Base-by-base conservation (phyloP, 30 jellyfish, hydroid and myxozoan species). In the Mastigias papua region DNA sequence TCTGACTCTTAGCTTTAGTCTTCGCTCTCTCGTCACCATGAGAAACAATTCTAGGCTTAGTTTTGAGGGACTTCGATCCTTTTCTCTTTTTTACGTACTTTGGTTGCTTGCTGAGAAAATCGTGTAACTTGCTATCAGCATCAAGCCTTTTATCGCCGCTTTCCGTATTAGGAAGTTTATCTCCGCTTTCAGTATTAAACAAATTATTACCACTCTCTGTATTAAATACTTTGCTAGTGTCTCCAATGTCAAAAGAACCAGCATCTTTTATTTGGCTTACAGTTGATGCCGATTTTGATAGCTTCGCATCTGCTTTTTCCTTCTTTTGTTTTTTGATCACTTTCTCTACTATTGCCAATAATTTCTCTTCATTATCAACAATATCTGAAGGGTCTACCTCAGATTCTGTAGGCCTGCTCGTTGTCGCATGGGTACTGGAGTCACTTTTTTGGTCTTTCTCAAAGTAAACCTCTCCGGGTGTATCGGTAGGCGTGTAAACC, bases 301-400 rank as follows among this genome's bases (percentile, higher is more conserved):
- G 21, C 31, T 62, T 33, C 49, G 73, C 26, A 20, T 67, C 72
- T 33, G 50, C 48, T 48, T 49, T 71, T 63, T 72, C 34, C 37
- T 35, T 67, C 48, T 80, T 80, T 51, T 83, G 92, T 48, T 83
- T 83, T n/a, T 62, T 86, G 29, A 83, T 66, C 8, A 63, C 94
- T 50, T 76, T 74, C 51, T 87, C 89, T 30, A 87, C 87, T 54
- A 87, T 35, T 32, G 86, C 51, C 65, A 87, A 54, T 63, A 87
- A 28, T 49, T 57, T 76, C 76, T 76, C 90, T 32, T 87, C 96
- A 50, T 77, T 77, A 67, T 77, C 96, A 50, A 66, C 76, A 34
- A 87, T 67, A 13, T 58, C 89, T 1, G 84, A 22, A 11, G 95
- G 79, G 61, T 75, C 82, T 17, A 70, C 61, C 58, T 31, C 73